Percentiles rank a stretch among this genome's conserved stretches.
Evolutionary conservation across 2,113 vertebrate genomes (phyloP).

Genomic region (Butorides virescens): DNA sequence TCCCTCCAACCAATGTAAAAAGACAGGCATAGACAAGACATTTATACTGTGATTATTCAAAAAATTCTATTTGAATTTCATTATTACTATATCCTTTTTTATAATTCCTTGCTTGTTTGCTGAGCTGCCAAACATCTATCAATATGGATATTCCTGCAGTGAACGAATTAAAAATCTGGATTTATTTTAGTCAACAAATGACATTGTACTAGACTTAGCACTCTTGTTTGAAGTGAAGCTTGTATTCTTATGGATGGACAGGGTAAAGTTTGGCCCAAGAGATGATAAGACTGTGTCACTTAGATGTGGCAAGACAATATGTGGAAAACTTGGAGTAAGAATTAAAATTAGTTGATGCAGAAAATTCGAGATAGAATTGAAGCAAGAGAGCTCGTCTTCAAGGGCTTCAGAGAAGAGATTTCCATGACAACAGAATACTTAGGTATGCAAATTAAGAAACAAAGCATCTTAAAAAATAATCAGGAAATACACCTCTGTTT

Average conservation of each 20-base stretch:
- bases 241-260: background rate
- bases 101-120: background rate
- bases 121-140: background rate
- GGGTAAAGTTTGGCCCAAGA: background rate
- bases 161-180: background rate
- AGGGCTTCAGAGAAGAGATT: slow-evolving; percentile 69
- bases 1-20: background rate
- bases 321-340: background rate
- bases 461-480: slow-evolving; percentile 71
- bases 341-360: slow-evolving; percentile 34
- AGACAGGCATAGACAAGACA: background rate
- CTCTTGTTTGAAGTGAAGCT: background rate
- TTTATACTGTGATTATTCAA: background rate
- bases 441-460: slow-evolving; percentile 74
- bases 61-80: background rate
- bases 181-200: background rate
- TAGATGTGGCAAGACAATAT: background rate
- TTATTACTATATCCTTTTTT: background rate
- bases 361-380: slow-evolving; percentile 52
- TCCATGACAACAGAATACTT: slow-evolving; percentile 79
- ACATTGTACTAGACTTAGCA: background rate
- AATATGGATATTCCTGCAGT: background rate
- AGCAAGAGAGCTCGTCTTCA: slow-evolving; percentile 64
- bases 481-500: slow-evolving; percentile 58
- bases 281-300: background rate